These are phyloP conservation scores for Prinia subflava DNA, from an alignment of 2,113 vertebrate genomes.

Conservation along the genomic window DNA sequence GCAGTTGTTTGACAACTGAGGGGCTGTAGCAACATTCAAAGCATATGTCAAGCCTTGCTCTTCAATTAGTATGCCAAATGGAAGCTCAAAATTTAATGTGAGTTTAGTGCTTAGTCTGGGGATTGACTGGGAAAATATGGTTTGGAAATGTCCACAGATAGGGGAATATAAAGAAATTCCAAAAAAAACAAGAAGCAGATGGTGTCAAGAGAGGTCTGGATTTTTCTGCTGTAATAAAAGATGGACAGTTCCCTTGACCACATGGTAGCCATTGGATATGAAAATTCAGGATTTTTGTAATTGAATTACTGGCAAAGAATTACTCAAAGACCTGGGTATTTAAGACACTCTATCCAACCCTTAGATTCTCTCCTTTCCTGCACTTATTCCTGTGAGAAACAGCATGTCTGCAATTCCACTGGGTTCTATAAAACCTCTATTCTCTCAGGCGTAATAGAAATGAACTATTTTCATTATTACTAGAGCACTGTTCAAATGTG, in stretches of 20 bases:
- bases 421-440: not conserved
- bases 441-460: not conserved
- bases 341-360: not conserved
- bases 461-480: not conserved
- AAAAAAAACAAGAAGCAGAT: not conserved
- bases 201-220: not conserved
- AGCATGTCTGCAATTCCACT: not conserved
- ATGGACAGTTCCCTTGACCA: not conserved
- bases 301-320: not conserved
- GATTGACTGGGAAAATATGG: not conserved
- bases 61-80: not conserved
- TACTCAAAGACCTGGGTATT: not conserved
- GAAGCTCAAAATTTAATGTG: not conserved
- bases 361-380: not conserved
- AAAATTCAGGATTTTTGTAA: constrained; percentile 1
- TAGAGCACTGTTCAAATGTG: not conserved
- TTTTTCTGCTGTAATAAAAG: not conserved
- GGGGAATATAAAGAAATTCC: not conserved
- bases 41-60: not conserved
- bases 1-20: not conserved
- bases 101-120: not conserved
- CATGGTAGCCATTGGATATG: not conserved
- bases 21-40: not conserved
- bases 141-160: not conserved
- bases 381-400: not conserved